These are phyloP conservation scores for Podocnemis expansa DNA, from an alignment of 2,113 vertebrate species.

Conservation along the genomic window DNA sequence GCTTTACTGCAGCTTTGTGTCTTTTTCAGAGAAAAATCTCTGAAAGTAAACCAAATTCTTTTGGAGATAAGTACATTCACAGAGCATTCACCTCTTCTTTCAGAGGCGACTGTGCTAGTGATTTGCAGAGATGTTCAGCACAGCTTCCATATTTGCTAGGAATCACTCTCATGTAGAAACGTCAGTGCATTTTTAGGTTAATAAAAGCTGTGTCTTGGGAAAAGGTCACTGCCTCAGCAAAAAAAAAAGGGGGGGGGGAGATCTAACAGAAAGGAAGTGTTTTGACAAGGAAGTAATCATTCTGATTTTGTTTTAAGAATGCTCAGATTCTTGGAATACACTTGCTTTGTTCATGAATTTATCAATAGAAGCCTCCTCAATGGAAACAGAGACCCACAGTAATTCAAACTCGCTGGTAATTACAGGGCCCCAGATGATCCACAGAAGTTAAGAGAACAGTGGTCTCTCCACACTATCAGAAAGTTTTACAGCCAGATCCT, in stretches of 20 bases:
- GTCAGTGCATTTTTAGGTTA: constrained; percentile 46
- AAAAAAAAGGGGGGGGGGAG: constrained; percentile 14
- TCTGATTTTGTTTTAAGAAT: constrained; percentile 17
- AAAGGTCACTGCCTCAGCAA: background rate
- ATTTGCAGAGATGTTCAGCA: background rate
- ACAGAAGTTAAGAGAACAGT: background rate
- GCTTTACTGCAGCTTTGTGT: no score
- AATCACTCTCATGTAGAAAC: constrained; percentile 2
- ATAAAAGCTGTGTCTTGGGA: constrained; percentile 12
- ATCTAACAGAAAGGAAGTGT: constrained; percentile 41
- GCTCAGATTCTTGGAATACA: background rate
- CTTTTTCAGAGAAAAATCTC: background rate
- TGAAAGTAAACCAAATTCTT: background rate
- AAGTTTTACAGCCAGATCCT: background rate
- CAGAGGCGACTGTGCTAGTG: background rate
- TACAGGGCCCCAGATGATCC: background rate
- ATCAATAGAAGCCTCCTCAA: background rate
- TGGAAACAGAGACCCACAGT: background rate
- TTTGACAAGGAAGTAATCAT: constrained; percentile 47
- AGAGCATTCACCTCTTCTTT: background rate
- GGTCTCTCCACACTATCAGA: background rate
- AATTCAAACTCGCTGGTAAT: background rate
- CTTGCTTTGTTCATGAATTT: background rate
- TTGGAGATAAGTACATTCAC: background rate
- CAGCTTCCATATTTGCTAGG: background rate